Base-by-base conservation (phyloP, 2,113 vertebrate genomes). In the Peucedramus taeniatus region DNA sequence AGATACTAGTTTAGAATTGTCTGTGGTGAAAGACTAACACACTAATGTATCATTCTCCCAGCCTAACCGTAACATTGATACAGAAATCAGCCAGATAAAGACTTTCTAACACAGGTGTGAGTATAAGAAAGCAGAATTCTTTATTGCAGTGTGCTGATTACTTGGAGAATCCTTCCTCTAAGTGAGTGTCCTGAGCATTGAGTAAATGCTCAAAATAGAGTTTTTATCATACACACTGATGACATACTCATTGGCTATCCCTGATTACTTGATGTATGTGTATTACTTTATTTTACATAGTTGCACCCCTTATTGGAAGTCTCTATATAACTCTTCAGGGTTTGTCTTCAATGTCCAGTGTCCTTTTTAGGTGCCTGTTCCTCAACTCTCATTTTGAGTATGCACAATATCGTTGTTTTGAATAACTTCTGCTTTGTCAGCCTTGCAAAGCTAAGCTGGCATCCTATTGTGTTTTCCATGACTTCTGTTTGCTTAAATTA, bases 351-450 rank as follows among this genome's bases (percentile, higher is more conserved):
- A 44, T 9, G 7, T 31, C 21, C 27, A 11, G 6, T 5, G 6
- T 37, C 9, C 17, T 50, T 27, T 57, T 31, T 7, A 57, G 44
- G 51, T 35, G 21, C 1, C 71, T 68, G 44, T 2, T 59, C 21
- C 83, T 76, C 26, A 20, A 9, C 26, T 7, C 13, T 3, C 1
- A 22, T 42, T 76, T 20, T 75, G 42, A 65, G 16, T 47, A 40
- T 49, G 20, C 1, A 2, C 24, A 65, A 4, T 40, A n/a, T 30
- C 0, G 0, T 59, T 26, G 17, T 6, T 66, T 59, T 68, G 26
- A 26, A 27, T 68, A 26, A 31, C 17, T 27, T 50, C 16, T 35
- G 15, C 35, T 66, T 76, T 76, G 30, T 51, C 31, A 31, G 21
- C 21, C 17, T 59, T 68, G 61, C 16, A 68, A 42, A 86, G 21